Evolutionary conservation across 2,888 invertebrate species (phyloP).

Genomic region (Eurois occulta): DNA sequence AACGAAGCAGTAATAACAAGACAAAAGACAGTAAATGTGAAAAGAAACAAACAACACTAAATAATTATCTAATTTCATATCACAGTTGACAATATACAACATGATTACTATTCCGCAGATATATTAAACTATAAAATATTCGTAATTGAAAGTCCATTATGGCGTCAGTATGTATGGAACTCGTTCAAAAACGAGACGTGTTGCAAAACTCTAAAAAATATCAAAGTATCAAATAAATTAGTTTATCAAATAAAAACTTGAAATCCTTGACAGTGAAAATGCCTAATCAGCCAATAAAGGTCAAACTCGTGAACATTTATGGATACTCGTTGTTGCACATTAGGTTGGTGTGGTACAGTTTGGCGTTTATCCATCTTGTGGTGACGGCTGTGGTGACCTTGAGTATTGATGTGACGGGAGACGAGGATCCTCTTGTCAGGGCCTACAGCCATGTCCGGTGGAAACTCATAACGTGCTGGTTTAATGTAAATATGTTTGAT

Average conservation of each 20-base stretch:
- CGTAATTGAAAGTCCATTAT: neutral
- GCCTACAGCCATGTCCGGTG: conserved; percentile 71
- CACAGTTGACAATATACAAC: too few relatives aligned
- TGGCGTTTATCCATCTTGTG: conserved; percentile 68
- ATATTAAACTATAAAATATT: conserved; percentile 2
- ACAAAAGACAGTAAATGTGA: neutral
- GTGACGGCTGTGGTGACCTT: conserved; percentile 70
- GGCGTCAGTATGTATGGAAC: conserved; percentile 15
- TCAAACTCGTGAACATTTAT: conserved; percentile 28
- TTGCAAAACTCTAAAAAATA: neutral
- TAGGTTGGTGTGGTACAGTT: conserved; percentile 41
- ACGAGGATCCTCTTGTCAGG: conserved; percentile 72
- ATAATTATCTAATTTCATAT: neutral
- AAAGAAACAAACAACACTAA: neutral
- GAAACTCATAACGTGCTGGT: conserved; percentile 78
- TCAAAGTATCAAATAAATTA: neutral
- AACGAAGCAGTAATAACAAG: too few relatives aligned
- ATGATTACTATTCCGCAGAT: neutral
- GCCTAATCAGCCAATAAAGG: neutral
- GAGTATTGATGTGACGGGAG: conserved; percentile 73
- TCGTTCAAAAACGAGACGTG: neutral
- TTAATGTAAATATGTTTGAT: conserved; percentile 74
- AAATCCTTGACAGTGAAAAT: neutral
- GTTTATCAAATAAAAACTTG: neutral
- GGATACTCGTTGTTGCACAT: conserved; percentile 45